Evolutionary conservation across 1,140 invertebrate genomes (phyloP), one percentile per base, ranked within the genome.

Genomic region (Eriosoma lanigerum): DNA sequence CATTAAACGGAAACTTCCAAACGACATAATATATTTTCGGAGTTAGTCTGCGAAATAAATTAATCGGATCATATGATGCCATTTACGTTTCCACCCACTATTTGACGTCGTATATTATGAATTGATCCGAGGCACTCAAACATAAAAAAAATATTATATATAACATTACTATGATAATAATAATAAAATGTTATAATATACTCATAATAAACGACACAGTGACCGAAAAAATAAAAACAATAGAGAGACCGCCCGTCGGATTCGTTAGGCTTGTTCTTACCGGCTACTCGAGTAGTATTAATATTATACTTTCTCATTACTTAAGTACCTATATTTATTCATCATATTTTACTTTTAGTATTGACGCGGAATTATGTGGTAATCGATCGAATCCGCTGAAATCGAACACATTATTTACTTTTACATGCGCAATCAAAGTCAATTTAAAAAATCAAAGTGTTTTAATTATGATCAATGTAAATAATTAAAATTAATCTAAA

Each of bases 241-340:
- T 76, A 44, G 73, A 68, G 48, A 48, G 73, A 56, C 73, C 73
- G 58, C 73, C 73, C 73, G 73, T 38, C 73, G 54, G 21, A 76
- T 38, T 58, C 9, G 73, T 24, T n/a, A 21, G 72, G 10, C 24
- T 54, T 73, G 19, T 32, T 48, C 46, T 48, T 32, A 52, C 38
- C 46, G 52, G 72, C 72, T 75, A 75, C 72, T 75, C 56, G 46
- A n/a, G n/a, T n/a, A n/a, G n/a, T n/a, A n/a, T n/a, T n/a, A n/a
- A n/a, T n/a, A n/a, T n/a, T n/a, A n/a, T n/a, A n/a, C n/a, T n/a
- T n/a, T n/a, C n/a, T n/a, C n/a, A n/a, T n/a, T n/a, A n/a, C n/a
- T n/a, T 38, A 3, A 38, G 32, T 38, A 38, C 32, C 32, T n/a
- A n/a, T n/a, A n/a, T n/a, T n/a, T n/a, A 38, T 8, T 4, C 3